A percentile compares a stretch with the other conserved stretches of the same genome.
Conservation (phyloP, 2,888 invertebrate genomes). For the Dicroscelio sp. region DNA sequence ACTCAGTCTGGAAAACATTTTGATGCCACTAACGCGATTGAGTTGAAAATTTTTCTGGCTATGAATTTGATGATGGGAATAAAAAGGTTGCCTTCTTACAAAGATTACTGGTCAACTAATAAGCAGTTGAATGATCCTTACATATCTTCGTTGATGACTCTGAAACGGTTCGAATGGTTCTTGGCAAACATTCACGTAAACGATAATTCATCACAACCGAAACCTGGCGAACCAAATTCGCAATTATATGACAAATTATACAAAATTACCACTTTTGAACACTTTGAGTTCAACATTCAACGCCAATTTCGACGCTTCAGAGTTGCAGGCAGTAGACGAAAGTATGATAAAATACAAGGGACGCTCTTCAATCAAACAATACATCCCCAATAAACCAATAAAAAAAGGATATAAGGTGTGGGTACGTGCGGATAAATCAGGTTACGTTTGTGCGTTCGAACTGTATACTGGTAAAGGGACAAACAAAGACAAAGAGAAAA, state of each 20-base stretch:
- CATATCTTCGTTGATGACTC: conserved; percentile 48
- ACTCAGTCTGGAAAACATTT: conserved; percentile 49
- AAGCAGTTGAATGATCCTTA: conserved; percentile 73
- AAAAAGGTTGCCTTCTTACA: conserved; percentile 76
- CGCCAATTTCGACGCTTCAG: conserved; percentile 28
- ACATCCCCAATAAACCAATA: too few relatives aligned
- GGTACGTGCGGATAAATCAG: too few relatives aligned
- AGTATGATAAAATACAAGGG: too few relatives aligned
- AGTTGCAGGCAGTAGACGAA: too few relatives aligned
- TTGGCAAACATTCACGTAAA: conserved; percentile 28
- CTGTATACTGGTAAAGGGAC: too few relatives aligned
- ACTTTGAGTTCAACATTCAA: conserved; percentile 27
- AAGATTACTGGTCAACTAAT: conserved; percentile 78
- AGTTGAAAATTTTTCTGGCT: conserved; percentile 69
- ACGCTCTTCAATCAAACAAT: too few relatives aligned
- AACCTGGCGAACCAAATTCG: neutral
- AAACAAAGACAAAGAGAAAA: too few relatives aligned
- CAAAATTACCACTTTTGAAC: conserved; percentile 52
- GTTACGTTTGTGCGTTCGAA: too few relatives aligned
- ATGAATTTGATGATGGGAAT: conserved; percentile 81
- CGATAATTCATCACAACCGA: conserved; percentile 48
- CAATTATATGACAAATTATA: conserved; percentile 58
- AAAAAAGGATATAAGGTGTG: too few relatives aligned
- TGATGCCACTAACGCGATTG: conserved; percentile 49
- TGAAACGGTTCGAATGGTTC: conserved; percentile 24